A percentile compares a stretch with the other conserved stretches of the same genome.
Conservation (phyloP, 1,140 invertebrate genomes). For the Pachyrhynchus sulphureomaculatus region DNA sequence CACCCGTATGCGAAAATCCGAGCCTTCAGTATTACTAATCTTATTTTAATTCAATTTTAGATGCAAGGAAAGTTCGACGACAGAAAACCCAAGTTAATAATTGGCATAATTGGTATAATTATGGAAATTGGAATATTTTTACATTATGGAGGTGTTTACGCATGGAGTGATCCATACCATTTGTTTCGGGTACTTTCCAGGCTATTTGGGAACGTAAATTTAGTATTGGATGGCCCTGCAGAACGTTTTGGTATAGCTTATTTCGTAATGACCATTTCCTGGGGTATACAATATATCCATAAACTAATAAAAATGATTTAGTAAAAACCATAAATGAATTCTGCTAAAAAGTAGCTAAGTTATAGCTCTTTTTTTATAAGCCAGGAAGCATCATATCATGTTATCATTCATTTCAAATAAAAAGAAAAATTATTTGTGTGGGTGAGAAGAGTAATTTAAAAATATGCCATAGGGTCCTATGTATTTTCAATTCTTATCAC, state of each 20-base stretch:
- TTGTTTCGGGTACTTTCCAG: not conserved
- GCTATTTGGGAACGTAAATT: not conserved
- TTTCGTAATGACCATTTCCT: not conserved
- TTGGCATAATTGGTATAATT: not conserved
- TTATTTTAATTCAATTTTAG: too few species aligned
- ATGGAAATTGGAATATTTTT: not conserved
- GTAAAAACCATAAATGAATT: too few species aligned
- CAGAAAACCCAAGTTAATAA: not conserved
- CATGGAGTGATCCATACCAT: not conserved
- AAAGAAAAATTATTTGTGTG: too few species aligned
- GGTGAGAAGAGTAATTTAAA: too few species aligned
- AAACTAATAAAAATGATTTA: too few species aligned
- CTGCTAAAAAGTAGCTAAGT: too few species aligned
- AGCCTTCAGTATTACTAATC: too few species aligned
- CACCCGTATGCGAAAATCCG: not conserved
- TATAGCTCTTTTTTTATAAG: too few species aligned
- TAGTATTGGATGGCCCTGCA: not conserved
- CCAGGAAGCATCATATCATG: too few species aligned
- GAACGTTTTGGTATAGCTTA: constrained; percentile 3
- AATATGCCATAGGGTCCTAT: too few species aligned
- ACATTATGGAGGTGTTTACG: not conserved
- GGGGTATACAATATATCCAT: not conserved
- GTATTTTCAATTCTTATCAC: too few species aligned
- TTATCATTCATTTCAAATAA: too few species aligned
- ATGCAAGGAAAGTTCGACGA: not conserved